Evolutionary conservation across 2,797 vertebrate genomes (phyloP).

Genomic region (Oophaga sylvatica): DNA sequence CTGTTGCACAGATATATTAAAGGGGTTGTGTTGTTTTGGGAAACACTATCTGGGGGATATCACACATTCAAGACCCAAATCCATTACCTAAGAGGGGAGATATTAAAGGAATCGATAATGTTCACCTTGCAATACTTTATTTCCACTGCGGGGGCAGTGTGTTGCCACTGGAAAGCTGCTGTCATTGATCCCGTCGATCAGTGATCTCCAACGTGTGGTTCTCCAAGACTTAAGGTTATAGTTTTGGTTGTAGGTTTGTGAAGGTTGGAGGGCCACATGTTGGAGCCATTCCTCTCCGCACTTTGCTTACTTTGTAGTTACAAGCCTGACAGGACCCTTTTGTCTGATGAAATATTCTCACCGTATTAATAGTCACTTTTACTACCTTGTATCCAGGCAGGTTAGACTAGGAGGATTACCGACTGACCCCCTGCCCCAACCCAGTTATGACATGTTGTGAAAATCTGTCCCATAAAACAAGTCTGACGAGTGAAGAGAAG

Average conservation of each 20-base stretch:
- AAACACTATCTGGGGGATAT: too few species aligned
- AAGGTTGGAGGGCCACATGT: not conserved
- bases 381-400: conserved; percentile 13
- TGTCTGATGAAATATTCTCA: not conserved
- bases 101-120: not conserved
- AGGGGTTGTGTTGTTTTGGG: too few species aligned
- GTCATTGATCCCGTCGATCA: not conserved
- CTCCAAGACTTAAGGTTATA: too few species aligned
- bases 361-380: not conserved
- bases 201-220: not conserved
- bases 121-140: not conserved
- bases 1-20: too few species aligned
- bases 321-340: not conserved
- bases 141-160: not conserved
- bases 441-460: not conserved
- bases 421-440: not conserved
- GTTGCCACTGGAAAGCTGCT: not conserved
- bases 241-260: not conserved
- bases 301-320: not conserved
- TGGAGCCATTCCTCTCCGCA: not conserved
- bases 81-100: not conserved
- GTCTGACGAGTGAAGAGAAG: not conserved
- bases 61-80: too few species aligned
- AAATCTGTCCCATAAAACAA: not conserved
- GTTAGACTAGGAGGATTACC: conserved; percentile 5